Conservation (phyloP, 2,888 invertebrate species). For the Asteroscopus sphinx region DNA sequence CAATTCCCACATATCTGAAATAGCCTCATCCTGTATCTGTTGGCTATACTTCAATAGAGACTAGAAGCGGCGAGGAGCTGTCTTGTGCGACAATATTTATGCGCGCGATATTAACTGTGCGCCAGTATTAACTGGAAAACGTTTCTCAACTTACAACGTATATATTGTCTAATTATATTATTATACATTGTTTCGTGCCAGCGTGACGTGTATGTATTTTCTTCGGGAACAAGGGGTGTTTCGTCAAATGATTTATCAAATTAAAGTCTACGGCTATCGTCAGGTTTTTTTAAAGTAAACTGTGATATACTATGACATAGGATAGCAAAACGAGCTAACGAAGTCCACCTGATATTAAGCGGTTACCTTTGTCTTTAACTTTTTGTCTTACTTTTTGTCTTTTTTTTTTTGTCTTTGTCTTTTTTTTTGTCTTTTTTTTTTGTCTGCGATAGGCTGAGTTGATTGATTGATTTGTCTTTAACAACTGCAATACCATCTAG, state of each 20-base stretch:
- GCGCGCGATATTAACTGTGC: constrained; percentile 88
- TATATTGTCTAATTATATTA: constrained; percentile 58
- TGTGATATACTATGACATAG: too few species aligned
- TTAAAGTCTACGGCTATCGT: too few species aligned
- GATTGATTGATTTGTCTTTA: too few species aligned
- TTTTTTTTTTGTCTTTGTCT: too few species aligned
- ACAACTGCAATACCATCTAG: too few species aligned
- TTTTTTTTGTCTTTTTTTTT: too few species aligned
- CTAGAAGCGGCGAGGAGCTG: constrained; percentile 85
- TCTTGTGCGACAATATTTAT: constrained; percentile 88
- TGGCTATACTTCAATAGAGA: constrained; percentile 87
- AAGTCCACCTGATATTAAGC: too few species aligned
- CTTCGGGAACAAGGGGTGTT: neutral
- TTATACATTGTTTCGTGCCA: constrained; percentile 33
- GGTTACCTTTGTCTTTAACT: too few species aligned
- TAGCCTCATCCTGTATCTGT: constrained; percentile 70
- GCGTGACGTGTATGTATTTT: constrained; percentile 9
- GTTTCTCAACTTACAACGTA: constrained; percentile 68
- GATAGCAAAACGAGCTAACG: too few species aligned
- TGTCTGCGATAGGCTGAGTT: too few species aligned
- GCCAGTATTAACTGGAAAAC: constrained; percentile 75
- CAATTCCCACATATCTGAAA: constrained; percentile 6
- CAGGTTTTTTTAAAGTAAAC: too few species aligned
- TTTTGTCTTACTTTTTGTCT: too few species aligned
- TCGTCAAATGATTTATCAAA: neutral